Evolutionary conservation across 2,113 vertebrate genomes (phyloP), one percentile per base, ranked within the genome.

Genomic region (Gulo gulo): DNA sequence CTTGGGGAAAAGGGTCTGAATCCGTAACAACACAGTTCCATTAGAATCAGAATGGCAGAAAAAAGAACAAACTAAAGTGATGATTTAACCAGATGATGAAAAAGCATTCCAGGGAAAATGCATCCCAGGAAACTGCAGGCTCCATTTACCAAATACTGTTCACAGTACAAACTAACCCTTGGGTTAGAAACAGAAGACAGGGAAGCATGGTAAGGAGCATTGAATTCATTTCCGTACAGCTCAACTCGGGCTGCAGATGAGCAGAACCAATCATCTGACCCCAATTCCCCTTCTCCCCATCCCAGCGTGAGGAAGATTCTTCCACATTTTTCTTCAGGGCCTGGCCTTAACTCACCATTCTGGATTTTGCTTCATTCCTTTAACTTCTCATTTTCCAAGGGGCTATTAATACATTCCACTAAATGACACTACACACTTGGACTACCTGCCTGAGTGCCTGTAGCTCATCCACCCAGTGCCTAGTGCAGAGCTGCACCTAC

Each of bases 151-250:
- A 18, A 85, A 13, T 0, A 6, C 36, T 14, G 65, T n/a, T 91
- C 57, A 47, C 1, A 6, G 47, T 10, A 7, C 12, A 6, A 18
- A 31, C 4, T 24, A 6, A 9, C 61, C 36, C 4, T 0, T 0
- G 2, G 47, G 65, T 52, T 14, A 20, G 61, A n/a, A 93, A 71
- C 26, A 2, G 87, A 23, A 26, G 36, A 29, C 36, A 29, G 69
- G 12, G 7, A 52, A 26, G 12, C 24, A 36, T 26, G 11, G 3
- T 9, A 10, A 55, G 21, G 12, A 24, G 39, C 6, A 16, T n/a
- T 34, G 1, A 10, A 13, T n/a, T 36, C 90, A 26, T 21, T 52
- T 83, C 52, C 4, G 21, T 6, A 31, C 7, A 29, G 81, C 45
- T 50, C 14, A 12, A 21, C 11, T 14, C 14, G 6, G 74, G 80